phyloP scores from a whole-genome alignment of 2,888 invertebrate species.

The Mythimna impura region DNA sequence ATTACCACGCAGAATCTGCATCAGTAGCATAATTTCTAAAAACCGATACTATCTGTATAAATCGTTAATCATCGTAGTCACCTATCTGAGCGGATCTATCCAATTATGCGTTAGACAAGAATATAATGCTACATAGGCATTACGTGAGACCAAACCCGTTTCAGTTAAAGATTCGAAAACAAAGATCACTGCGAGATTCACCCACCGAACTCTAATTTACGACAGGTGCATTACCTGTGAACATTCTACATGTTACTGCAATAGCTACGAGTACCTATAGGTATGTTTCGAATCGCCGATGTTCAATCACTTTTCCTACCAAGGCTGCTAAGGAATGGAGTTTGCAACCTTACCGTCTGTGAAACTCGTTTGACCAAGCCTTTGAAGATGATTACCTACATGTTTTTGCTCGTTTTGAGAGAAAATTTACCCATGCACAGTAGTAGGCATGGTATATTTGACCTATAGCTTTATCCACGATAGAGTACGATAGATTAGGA shows the following conservation, averaged over 20 bases:
- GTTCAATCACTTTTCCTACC: conserved; percentile 40
- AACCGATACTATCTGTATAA: neutral
- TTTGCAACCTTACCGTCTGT: conserved; percentile 20
- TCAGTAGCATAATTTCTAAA: neutral
- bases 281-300: conserved; percentile 3
- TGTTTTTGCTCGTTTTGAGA: conserved; percentile 4
- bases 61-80: neutral
- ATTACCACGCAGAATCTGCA: neutral
- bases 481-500: neutral
- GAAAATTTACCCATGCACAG: neutral
- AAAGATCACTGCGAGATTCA: neutral
- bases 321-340: conserved; percentile 24
- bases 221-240: neutral
- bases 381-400: neutral
- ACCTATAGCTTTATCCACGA: neutral
- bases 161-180: neutral
- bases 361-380: conserved; percentile 18
- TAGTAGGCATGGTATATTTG: neutral
- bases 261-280: neutral
- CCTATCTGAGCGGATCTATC: neutral
- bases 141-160: neutral
- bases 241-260: neutral
- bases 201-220: neutral
- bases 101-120: neutral
- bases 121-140: neutral